phyloP scores from a whole-genome alignment of 2,797 vertebrate species.

The Hypotaenidia philippensis region DNA sequence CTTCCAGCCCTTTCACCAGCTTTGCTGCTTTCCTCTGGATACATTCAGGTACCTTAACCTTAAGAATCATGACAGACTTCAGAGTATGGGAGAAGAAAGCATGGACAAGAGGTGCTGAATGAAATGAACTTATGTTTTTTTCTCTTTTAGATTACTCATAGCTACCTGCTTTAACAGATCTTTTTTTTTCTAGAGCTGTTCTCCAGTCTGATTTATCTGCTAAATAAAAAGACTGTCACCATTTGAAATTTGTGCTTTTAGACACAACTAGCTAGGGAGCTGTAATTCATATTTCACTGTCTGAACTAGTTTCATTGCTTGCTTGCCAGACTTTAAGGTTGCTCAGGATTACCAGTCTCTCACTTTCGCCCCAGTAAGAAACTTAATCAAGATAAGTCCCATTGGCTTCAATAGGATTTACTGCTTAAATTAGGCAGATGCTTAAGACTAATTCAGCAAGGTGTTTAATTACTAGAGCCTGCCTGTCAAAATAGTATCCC shows the following conservation, averaged over 20 bases:
- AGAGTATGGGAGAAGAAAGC: neutral
- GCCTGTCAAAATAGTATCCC: neutral
- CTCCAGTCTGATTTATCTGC: neutral
- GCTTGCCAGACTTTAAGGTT: slow-evolving; percentile 20
- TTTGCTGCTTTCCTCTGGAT: too few species aligned
- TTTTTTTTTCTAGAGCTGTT: neutral
- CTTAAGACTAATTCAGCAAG: slow-evolving; percentile 37
- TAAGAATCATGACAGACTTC: neutral
- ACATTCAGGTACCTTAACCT: neutral
- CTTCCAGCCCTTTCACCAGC: too few species aligned
- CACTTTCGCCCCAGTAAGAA: neutral
- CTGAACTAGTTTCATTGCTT: neutral
- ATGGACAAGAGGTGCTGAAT: neutral
- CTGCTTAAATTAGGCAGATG: slow-evolving; percentile 44
- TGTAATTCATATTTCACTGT: slow-evolving; percentile 11
- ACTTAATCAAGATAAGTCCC: slow-evolving; percentile 12
- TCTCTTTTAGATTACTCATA: neutral
- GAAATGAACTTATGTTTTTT: neutral
- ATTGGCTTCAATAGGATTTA: slow-evolving; percentile 52
- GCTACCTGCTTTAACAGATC: neutral
- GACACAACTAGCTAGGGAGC: neutral
- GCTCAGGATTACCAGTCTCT: neutral
- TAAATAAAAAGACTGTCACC: neutral
- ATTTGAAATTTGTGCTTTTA: neutral
- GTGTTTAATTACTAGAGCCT: neutral